Evolutionary conservation across 2,797 vertebrate genomes (phyloP).

Genomic region (Hydrophis major): DNA sequence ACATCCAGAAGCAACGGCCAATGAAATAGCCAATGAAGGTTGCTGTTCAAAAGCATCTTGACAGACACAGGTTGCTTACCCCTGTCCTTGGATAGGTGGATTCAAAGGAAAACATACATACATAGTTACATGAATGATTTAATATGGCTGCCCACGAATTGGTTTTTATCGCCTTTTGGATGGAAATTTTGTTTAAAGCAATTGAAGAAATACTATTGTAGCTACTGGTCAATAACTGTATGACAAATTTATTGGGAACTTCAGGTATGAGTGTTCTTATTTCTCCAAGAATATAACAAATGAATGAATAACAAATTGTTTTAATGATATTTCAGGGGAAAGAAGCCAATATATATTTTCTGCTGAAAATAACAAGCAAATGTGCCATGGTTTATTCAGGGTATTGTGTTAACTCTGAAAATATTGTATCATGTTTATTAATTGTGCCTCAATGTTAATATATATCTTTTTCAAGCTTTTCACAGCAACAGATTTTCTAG

Average conservation of each 20-base stretch:
- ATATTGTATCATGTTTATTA: neutral
- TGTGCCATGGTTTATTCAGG: slow-evolving; percentile 10
- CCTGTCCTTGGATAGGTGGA: neutral
- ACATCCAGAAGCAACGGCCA: neutral
- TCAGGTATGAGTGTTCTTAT: neutral
- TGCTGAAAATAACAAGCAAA: neutral
- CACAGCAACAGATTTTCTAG: neutral
- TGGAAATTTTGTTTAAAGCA: neutral
- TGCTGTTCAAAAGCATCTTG: neutral
- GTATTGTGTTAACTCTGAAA: neutral
- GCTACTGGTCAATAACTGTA: neutral
- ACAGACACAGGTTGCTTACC: neutral
- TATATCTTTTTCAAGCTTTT: neutral
- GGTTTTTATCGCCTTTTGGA: neutral
- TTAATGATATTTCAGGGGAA: neutral
- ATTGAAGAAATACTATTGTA: neutral
- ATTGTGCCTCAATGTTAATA: neutral
- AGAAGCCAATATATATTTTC: neutral
- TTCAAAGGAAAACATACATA: neutral
- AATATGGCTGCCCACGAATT: neutral
- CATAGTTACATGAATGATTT: neutral
- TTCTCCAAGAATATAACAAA: neutral
- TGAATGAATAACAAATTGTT: neutral
- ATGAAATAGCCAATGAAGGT: neutral
- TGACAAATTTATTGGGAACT: neutral